phyloP scores from a whole-genome alignment of 2,888 invertebrate genomes.

The Polydrusus tereticollis region DNA sequence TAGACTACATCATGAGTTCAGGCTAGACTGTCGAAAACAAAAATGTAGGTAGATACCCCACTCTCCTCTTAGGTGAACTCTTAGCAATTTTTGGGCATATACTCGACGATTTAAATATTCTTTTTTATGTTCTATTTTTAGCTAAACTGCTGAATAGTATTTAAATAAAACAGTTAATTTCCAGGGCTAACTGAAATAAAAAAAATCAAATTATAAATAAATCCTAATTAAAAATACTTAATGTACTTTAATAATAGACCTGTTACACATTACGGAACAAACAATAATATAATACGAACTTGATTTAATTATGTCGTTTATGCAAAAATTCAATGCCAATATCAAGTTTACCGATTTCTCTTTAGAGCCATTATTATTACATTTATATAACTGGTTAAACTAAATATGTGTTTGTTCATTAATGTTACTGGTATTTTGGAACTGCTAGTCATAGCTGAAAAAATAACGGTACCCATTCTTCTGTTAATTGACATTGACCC shows the following conservation, averaged over 20 bases:
- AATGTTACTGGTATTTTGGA: not conserved
- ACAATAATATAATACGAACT: not conserved
- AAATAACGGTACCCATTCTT: no score
- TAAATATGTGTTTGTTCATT: not conserved
- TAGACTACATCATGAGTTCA: no score
- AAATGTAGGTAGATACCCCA: no score
- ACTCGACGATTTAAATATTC: no score
- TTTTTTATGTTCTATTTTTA: no score
- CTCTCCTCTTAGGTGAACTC: no score
- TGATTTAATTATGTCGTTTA: not conserved
- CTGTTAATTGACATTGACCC: no score
- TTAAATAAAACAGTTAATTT: not conserved
- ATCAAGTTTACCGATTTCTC: slow-evolving; percentile 16
- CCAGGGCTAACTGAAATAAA: not conserved
- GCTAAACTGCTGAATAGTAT: no score
- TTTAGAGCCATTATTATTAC: not conserved
- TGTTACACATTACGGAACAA: not conserved
- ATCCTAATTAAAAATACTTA: not conserved
- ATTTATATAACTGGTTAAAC: slow-evolving; percentile 4
- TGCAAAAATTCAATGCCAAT: slow-evolving; percentile 11
- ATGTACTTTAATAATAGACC: not conserved
- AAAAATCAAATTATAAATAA: not conserved
- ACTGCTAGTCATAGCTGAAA: no score
- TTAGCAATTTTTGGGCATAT: no score
- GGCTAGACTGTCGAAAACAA: no score